A percentile compares a stretch with the other conserved stretches of the same genome.
Conservation (phyloP, 2,888 invertebrate genomes). For the Linnaemya tessellans region DNA sequence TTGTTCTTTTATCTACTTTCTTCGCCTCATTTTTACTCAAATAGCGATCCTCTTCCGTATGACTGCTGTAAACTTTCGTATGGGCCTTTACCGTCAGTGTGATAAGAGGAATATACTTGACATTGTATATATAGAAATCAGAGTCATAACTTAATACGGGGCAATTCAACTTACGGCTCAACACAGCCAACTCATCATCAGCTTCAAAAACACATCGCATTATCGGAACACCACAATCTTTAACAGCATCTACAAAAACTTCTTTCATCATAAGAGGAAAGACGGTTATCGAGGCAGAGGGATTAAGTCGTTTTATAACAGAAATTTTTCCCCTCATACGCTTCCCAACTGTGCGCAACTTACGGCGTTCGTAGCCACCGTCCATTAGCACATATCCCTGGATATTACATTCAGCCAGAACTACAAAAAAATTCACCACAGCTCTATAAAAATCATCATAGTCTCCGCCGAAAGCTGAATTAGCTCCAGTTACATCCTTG, state of each 20-base stretch:
- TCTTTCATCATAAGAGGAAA: constrained; percentile 90
- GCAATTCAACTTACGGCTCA: constrained; percentile 90
- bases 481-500: constrained; percentile 85
- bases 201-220: constrained; percentile 94
- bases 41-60: constrained; percentile 70
- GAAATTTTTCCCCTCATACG: constrained; percentile 86
- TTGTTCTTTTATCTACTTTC: constrained; percentile 79
- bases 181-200: constrained; percentile 92
- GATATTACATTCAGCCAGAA: constrained; percentile 88
- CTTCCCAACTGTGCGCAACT: constrained; percentile 87
- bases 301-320: constrained; percentile 85
- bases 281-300: constrained; percentile 85
- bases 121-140: constrained; percentile 95
- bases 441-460: constrained; percentile 90
- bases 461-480: constrained; percentile 93
- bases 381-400: constrained; percentile 90
- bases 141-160: constrained; percentile 97
- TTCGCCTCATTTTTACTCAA: constrained; percentile 78
- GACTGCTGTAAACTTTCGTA: constrained; percentile 74
- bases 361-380: constrained; percentile 89
- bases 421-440: constrained; percentile 88
- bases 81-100: constrained; percentile 85
- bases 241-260: constrained; percentile 89
- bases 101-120: constrained; percentile 91
- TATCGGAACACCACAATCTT: constrained; percentile 86